Evolutionary conservation across 2,113 vertebrate species (phyloP).

Genomic region (Formicarius rufipectus): DNA sequence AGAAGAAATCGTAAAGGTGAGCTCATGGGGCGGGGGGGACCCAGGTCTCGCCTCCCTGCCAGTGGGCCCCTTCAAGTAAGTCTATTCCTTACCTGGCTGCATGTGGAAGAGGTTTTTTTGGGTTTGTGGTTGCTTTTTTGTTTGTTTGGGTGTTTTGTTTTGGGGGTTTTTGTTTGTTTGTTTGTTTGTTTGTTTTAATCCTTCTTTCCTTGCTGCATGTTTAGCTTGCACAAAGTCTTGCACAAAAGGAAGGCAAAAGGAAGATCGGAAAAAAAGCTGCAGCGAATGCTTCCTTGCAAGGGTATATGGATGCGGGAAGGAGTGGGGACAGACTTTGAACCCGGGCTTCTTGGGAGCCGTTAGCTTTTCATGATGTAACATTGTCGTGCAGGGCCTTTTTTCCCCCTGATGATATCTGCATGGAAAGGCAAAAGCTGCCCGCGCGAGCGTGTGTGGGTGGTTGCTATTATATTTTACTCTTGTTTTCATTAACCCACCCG

Average conservation of each 20-base stretch:
- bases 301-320: neutral
- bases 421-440: neutral
- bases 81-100: constrained; percentile 29
- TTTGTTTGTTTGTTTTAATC: neutral
- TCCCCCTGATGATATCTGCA: neutral
- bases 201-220: neutral
- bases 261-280: neutral
- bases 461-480: neutral
- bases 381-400: neutral
- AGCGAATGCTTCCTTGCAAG: neutral
- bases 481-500: constrained; percentile 1
- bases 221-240: neutral
- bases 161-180: too few species aligned
- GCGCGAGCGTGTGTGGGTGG: neutral
- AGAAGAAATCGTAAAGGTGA: constrained; percentile 70
- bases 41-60: neutral
- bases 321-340: constrained; percentile 44
- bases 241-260: constrained; percentile 11
- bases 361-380: neutral
- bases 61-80: neutral
- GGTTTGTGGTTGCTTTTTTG: too few species aligned
- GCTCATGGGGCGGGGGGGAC: neutral
- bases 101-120: constrained; percentile 1
- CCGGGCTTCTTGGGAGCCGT: constrained; percentile 7
- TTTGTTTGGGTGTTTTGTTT: too few species aligned